Percentiles rank a stretch among this genome's conserved stretches.
Conservation (phyloP, 2,888 invertebrate species). For the Galerucella calmariensis region DNA sequence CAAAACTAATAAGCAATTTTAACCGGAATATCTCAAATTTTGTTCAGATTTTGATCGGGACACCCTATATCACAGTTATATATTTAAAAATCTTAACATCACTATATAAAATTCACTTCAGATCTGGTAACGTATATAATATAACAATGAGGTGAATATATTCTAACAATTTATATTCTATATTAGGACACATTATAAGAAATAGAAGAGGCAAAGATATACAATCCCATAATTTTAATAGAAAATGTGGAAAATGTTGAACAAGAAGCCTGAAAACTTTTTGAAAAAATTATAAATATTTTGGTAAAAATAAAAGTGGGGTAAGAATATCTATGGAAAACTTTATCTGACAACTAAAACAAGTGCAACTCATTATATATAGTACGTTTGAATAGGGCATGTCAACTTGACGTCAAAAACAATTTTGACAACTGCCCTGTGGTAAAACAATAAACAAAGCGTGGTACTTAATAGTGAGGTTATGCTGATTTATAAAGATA, state of each 20-base stretch:
- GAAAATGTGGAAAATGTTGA: background rate
- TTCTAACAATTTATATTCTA: slow-evolving; percentile 34
- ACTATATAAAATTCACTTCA: slow-evolving; percentile 52
- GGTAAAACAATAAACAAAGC: no score
- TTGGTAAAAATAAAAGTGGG: background rate
- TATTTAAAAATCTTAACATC: slow-evolving; percentile 52
- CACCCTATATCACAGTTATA: slow-evolving; percentile 40
- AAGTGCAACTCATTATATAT: background rate
- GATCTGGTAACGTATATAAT: slow-evolving; percentile 62
- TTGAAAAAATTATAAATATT: background rate
- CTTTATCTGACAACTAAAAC: no score
- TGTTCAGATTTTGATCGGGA: slow-evolving; percentile 36
- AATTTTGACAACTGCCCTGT: no score
- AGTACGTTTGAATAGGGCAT: no score
- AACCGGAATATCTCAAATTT: background rate
- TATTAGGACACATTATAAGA: slow-evolving; percentile 25
- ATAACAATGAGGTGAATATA: slow-evolving; percentile 53
- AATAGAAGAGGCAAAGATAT: slow-evolving; percentile 28
- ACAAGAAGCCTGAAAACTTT: no score
- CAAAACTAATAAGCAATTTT: background rate
- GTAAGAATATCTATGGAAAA: no score
- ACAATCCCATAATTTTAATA: background rate
- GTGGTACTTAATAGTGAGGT: no score
- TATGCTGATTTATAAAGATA: no score
- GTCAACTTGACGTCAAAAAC: no score